phyloP scores from a whole-genome alignment of 92 coral and sea anemone genomes.

The Porites divaricata region DNA sequence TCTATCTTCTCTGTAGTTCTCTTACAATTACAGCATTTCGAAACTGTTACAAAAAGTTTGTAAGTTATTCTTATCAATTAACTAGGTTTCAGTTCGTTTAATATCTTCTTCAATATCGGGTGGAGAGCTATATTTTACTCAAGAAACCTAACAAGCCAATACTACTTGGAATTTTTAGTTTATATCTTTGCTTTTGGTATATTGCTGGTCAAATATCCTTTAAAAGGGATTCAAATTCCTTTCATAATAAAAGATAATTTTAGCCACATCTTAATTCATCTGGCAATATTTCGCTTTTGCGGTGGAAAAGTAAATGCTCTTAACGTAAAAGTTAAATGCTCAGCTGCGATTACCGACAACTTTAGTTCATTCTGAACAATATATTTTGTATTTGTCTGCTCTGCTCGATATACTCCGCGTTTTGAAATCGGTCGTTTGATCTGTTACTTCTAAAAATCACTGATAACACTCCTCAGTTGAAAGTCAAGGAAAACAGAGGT shows the following conservation, averaged over 20 bases:
- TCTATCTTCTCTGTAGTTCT: slow-evolving; percentile 15
- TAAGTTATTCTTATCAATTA: slow-evolving; percentile 36
- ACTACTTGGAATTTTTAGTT: slow-evolving; percentile 27
- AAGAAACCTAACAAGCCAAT: slow-evolving; percentile 10
- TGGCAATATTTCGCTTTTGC: slow-evolving; percentile 22
- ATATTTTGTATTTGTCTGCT: background rate
- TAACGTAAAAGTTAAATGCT: background rate
- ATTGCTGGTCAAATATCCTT: slow-evolving; percentile 27
- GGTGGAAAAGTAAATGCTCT: background rate
- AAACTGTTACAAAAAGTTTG: slow-evolving; percentile 38
- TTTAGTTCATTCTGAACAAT: background rate
- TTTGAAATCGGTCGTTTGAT: background rate
- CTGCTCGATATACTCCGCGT: too few relatives aligned
- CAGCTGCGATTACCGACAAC: background rate
- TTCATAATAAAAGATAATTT: slow-evolving; percentile 15
- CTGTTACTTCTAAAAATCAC: background rate
- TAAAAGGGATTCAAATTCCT: slow-evolving; percentile 35
- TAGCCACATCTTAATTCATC: slow-evolving; percentile 4
- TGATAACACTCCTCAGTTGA: background rate
- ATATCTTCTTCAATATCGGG: slow-evolving; percentile 18
- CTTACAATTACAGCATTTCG: slow-evolving; percentile 4
- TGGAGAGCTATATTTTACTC: slow-evolving; percentile 26
- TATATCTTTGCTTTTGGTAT: slow-evolving; percentile 29
- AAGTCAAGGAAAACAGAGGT: background rate
- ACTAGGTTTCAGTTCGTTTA: slow-evolving; percentile 20